Base-by-base conservation (phyloP, 2,888 invertebrate genomes). In the Allolobophora icterica region DNA sequence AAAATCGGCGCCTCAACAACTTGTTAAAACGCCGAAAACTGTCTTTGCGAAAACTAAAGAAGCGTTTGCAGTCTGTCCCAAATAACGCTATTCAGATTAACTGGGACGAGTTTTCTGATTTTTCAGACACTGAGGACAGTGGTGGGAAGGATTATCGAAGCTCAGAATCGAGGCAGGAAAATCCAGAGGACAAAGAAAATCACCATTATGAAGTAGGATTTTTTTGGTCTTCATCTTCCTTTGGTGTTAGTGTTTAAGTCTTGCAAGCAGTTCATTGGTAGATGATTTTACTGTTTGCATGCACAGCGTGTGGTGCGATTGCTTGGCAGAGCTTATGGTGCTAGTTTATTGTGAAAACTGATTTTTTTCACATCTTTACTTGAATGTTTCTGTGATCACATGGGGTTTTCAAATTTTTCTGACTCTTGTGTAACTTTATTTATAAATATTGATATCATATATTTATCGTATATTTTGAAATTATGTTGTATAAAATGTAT, bases 61-160 rank as follows among this genome's bases (percentile, higher is more conserved):
- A 35, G 87, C 87, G 87, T 38, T 17, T 87, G 35, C 34, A 87
- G 87, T 87, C 87, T 1, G 35, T 21, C 3, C 87, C 87, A 34
- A 87, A 15, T 24, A 38, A 6, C 87, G 87, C 35, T 33, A 33
- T 87, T 38, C 34, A 33, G 34, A 87, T 87, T 30, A 87, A 87
- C 87, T 87, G 87, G 87, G 87, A 87, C 87, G 87, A 87, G 38
- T 87, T 87, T 21, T 87, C 87, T 8, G 87, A 87, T 35, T 35
- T 35, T 2, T 87, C 87, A 19, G 87, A 87, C 34, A 5, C 35
- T 24, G 87, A 87, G 8, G 87, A 87, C 71, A n/a, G 71, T 71
- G 71, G 5, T 71, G 71, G 71, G n/a, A 71, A 71, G 71, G 71
- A 71, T 11, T 2, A 8, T 30, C 30, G 71, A n/a, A n/a, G n/a